phyloP scores from a whole-genome alignment of 1,140 invertebrate genomes.

The Drosophila punjabiensis region DNA sequence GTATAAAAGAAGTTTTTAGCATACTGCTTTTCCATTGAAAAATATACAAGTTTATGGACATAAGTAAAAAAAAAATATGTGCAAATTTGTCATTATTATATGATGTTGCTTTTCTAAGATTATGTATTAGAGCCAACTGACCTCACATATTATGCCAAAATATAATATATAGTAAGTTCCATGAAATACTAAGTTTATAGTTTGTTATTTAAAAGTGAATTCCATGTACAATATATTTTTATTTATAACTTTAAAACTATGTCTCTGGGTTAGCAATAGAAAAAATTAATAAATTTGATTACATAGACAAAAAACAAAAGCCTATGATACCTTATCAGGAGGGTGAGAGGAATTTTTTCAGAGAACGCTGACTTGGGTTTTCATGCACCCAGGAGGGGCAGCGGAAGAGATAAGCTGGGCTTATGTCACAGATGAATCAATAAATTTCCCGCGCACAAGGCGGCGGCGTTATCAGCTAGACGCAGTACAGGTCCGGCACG shows the following conservation, averaged over 20 bases:
- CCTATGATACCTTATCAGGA: conserved; percentile 15
- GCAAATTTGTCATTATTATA: background rate
- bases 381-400: conserved; percentile 13
- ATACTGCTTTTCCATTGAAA: background rate
- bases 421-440: conserved; percentile 63
- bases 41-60: background rate
- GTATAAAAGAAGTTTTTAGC: background rate
- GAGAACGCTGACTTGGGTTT: background rate
- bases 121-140: background rate
- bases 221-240: background rate
- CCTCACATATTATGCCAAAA: background rate
- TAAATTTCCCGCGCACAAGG: conserved; percentile 37
- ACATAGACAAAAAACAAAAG: background rate
- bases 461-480: conserved; percentile 43
- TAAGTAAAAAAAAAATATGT: background rate
- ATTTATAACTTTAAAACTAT: background rate
- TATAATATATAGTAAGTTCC: too few species aligned
- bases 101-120: background rate
- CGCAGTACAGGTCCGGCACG: conserved; percentile 38
- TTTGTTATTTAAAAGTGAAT: background rate
- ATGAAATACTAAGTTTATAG: background rate
- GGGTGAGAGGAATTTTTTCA: conserved; percentile 10
- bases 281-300: background rate
- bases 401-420: conserved; percentile 51
- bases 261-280: background rate